These are phyloP conservation scores for Cheilosia pagana DNA, from an alignment of 2,888 invertebrate species.

Conservation along the genomic window DNA sequence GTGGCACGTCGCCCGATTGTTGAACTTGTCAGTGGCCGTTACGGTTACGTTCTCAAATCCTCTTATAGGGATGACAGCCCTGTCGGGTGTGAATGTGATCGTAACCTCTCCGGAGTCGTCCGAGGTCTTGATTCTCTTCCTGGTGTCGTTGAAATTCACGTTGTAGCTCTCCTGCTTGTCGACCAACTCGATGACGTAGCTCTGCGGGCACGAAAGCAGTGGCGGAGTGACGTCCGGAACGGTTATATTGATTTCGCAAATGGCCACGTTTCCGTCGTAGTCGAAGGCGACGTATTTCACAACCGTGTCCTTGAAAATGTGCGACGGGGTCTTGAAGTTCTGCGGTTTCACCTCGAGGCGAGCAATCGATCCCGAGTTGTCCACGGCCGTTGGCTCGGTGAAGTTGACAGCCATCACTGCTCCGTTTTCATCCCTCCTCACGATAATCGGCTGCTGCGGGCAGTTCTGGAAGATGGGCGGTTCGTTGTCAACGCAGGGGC, in stretches of 20 bases:
- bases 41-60: conserved; percentile 97
- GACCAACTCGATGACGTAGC: conserved; percentile 95
- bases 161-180: conserved; percentile 95
- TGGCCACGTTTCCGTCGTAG: conserved; percentile 98
- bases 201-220: conserved; percentile 94
- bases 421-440: conserved; percentile 94
- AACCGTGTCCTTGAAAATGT: conserved; percentile 94
- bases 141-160: conserved; percentile 95
- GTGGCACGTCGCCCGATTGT: conserved; percentile 94
- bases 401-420: conserved; percentile 96
- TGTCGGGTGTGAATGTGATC: conserved; percentile 92
- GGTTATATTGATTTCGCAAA: conserved; percentile 97
- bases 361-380: conserved; percentile 97
- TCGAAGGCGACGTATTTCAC: conserved; percentile 98
- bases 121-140: conserved; percentile 91
- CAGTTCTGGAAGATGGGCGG: conserved; percentile 98
- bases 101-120: conserved; percentile 95
- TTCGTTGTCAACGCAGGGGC: conserved; percentile 97
- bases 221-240: conserved; percentile 97
- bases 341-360: conserved; percentile 96
- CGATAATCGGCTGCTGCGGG: conserved; percentile 95
- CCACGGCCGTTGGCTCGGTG: conserved; percentile 96
- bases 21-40: conserved; percentile 92
- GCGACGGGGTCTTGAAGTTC: conserved; percentile 94
- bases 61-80: conserved; percentile 92